A percentile compares a stretch with the other conserved stretches of the same genome.
Evolutionary conservation across 2,797 vertebrate species (phyloP).

Genomic region (Paguma larvata): DNA sequence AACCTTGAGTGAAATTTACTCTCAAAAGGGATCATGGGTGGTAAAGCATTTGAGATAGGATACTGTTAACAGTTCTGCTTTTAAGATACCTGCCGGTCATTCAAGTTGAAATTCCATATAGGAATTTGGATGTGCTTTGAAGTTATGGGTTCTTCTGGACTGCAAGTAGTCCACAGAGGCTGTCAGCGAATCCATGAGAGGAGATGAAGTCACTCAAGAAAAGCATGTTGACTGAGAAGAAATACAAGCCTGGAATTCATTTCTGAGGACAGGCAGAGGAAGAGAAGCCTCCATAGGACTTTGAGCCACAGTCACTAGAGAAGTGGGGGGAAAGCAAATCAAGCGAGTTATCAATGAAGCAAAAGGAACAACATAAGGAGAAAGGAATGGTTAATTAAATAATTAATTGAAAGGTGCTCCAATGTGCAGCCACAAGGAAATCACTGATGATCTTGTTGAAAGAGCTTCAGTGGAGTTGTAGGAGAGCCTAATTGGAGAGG

Average conservation of each 20-base stretch:
- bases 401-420: neutral
- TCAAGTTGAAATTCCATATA: neutral
- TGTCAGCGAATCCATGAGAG: neutral
- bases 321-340: neutral
- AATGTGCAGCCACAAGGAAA: neutral
- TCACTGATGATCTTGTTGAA: neutral
- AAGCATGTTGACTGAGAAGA: neutral
- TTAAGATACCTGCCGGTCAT: neutral
- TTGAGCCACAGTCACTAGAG: neutral
- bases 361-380: neutral
- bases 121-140: neutral
- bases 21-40: neutral
- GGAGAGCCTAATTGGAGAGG: neutral
- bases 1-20: neutral
- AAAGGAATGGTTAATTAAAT: neutral
- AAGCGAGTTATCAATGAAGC: neutral
- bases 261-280: neutral
- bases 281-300: neutral
- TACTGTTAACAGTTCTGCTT: neutral
- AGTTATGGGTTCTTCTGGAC: neutral
- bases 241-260: neutral
- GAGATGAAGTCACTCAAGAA: neutral
- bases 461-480: neutral
- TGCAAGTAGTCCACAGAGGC: neutral
- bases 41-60: neutral